Evolutionary conservation across 2,888 invertebrate genomes (phyloP), one percentile per base, ranked within the genome.

Genomic region (Odontomyia ornata): DNA sequence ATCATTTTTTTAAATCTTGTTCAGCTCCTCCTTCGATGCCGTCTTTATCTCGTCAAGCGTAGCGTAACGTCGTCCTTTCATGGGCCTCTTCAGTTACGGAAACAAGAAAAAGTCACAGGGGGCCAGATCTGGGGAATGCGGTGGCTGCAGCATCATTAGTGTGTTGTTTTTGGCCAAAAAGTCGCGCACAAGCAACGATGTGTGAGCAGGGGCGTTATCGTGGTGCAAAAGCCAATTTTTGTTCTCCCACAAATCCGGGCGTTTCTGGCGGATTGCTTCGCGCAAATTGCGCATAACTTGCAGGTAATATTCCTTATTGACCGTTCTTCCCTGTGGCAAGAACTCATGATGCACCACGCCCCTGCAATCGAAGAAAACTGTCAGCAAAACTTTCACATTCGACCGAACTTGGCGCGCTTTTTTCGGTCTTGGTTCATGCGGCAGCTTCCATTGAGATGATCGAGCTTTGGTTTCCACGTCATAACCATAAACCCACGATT

Each of bases 21-120:
- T n/a, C n/a, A 52, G 52, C 52, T 52, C 52, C 4, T 15, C 52
- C 52, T 9, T 4, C 52, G 52, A 52, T 52, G 52, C 52, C 3
- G 11, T 23, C 3, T 64, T 64, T n/a, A 30, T 64, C n/a, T 64
- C 28, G 11, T 64, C 2, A 64, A 64, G 13, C 28, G 18, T 64
- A 3, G 28, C 30, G 1, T 15, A 64, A 4, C 30, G 28, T 13
- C 1, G 64, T 64, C 64, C 28, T 30, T 64, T 64, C 30, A 64
- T 28, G n/a, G 23, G 36, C 18, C 30, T 30, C 36, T 64, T 64
- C 64, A 64, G 36, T 64, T 64, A 28, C n/a, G 28, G 64, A 18
- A 64, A 64, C 36, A 64, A 64, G 64, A 64, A 64, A 30, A 64
- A 64, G n/a, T 64, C 30, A 30, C 64, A 64, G 7, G 30, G 64